Conservation (phyloP, 2,888 invertebrate species). For the Tyria jacobaeae region DNA sequence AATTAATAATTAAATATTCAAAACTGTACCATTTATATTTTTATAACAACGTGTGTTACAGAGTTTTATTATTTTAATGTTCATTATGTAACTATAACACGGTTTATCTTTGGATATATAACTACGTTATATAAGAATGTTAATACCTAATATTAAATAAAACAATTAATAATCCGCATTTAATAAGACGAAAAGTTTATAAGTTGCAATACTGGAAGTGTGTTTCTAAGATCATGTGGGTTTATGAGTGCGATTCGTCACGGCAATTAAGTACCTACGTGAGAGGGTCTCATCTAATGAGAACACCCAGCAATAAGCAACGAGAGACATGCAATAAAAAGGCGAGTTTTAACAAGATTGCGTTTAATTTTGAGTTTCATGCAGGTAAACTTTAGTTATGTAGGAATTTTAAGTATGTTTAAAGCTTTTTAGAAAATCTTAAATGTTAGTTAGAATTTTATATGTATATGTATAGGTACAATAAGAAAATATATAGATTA, state of each 20-base stretch:
- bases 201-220: slow-evolving; percentile 50
- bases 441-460: too few relatives aligned
- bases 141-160: slow-evolving; percentile 4
- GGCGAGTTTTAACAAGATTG: slow-evolving; percentile 44
- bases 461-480: too few relatives aligned
- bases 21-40: too few relatives aligned
- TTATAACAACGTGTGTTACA: too few relatives aligned
- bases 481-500: too few relatives aligned
- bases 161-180: slow-evolving; percentile 38
- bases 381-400: slow-evolving; percentile 6
- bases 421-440: background rate
- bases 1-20: too few relatives aligned
- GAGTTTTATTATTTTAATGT: too few relatives aligned
- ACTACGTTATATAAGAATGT: background rate
- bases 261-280: slow-evolving; percentile 77
- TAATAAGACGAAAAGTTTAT: slow-evolving; percentile 68
- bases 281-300: slow-evolving; percentile 65
- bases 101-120: background rate
- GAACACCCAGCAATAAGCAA: slow-evolving; percentile 59
- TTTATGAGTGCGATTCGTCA: slow-evolving; percentile 84
- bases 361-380: slow-evolving; percentile 57
- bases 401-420: background rate
- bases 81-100: too few relatives aligned
- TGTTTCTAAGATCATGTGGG: slow-evolving; percentile 67
- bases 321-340: slow-evolving; percentile 63